Base-by-base conservation (phyloP, 2,113 vertebrate genomes). In the Vimba vimba region DNA sequence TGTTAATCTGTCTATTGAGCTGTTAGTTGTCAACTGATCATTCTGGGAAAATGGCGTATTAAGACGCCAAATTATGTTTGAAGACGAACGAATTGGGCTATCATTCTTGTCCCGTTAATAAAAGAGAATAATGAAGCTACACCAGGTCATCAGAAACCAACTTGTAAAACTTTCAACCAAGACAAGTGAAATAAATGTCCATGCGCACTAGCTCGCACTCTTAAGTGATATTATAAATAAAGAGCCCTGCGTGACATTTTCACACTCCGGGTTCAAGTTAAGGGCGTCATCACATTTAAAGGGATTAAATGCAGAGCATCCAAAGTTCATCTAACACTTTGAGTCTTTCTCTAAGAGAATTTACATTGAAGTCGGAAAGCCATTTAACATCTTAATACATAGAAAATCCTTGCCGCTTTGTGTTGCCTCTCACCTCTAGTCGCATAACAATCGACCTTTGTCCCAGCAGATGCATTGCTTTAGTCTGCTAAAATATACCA, bases 221-320 rank as follows among this genome's bases (percentile, higher is more conserved):
- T 91, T 91, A 91, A 92, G 93, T 92, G 93, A 94, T 93, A 93
- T 87, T 91, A 92, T 92, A 93, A 94, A 94, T 92, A 91, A 91
- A 89, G 88, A 43, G 85, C 94, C 89, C 94, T 89, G 93, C 92
- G 91, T 92, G 94, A 93, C 91, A 91, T 91, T 91, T 92, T 94
- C 94, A 93, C 94, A 94, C 92, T 88, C 86, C 87, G 93, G 87
- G 94, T 94, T 95, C 95, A 95, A 94, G 93, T 94, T 91, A 92
- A 94, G 94, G 94, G 90, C 94, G 74, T 92, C 93, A 95, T 94
- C 93, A 93, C 93, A 94, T 94, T 92, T 94, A 90, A 94, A 92
- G 91, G 92, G 92, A 92, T 95, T 94, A 90, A 94, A 93, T 90
- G 90, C 91, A 92, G 92, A 93, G 88, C 82, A 91, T 86, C 50